phyloP scores from a whole-genome alignment of 2,797 vertebrate species.

The Chelmon rostratus region DNA sequence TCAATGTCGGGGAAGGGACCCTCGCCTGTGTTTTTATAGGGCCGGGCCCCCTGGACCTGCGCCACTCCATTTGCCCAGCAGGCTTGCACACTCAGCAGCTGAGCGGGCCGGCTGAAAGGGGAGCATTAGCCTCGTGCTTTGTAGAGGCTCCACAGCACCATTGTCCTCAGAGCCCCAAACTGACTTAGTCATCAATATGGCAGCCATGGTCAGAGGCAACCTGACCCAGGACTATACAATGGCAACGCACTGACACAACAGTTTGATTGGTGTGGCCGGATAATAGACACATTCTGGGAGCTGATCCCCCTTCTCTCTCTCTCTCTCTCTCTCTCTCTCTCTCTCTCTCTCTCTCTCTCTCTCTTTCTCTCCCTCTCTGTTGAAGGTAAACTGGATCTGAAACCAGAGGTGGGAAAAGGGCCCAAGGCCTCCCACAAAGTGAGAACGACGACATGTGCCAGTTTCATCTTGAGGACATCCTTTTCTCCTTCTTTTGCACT shows the following conservation, averaged over 20 bases:
- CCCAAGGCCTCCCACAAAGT: slow-evolving; percentile 22
- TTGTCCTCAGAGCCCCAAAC: slow-evolving; percentile 85
- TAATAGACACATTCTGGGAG: slow-evolving; percentile 85
- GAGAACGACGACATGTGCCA: slow-evolving; percentile 5
- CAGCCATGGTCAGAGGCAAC: slow-evolving; percentile 66
- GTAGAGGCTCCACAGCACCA: slow-evolving; percentile 78
- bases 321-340: slow-evolving; percentile 34
- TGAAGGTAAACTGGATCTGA: slow-evolving; percentile 54
- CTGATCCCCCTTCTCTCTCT: slow-evolving; percentile 70
- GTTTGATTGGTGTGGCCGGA: slow-evolving; percentile 83
- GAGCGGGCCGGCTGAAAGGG: slow-evolving; percentile 80
- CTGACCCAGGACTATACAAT: slow-evolving; percentile 79
- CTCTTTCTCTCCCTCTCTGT: slow-evolving; percentile 32
- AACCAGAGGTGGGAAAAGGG: slow-evolving; percentile 38
- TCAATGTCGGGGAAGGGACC: slow-evolving; percentile 83
- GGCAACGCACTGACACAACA: slow-evolving; percentile 85
- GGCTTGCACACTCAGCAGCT: slow-evolving; percentile 92
- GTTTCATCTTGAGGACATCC: slow-evolving; percentile 5
- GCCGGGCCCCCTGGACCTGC: slow-evolving; percentile 68
- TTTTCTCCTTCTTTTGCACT: slow-evolving; percentile 8
- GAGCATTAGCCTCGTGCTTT: slow-evolving; percentile 84
- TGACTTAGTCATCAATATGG: slow-evolving; percentile 87
- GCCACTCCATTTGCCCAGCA: slow-evolving; percentile 79
- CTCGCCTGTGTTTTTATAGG: slow-evolving; percentile 89
- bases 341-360: slow-evolving; percentile 10